Conservation (phyloP, 2,888 invertebrate genomes). For the Pachymerium ferrugineum region DNA sequence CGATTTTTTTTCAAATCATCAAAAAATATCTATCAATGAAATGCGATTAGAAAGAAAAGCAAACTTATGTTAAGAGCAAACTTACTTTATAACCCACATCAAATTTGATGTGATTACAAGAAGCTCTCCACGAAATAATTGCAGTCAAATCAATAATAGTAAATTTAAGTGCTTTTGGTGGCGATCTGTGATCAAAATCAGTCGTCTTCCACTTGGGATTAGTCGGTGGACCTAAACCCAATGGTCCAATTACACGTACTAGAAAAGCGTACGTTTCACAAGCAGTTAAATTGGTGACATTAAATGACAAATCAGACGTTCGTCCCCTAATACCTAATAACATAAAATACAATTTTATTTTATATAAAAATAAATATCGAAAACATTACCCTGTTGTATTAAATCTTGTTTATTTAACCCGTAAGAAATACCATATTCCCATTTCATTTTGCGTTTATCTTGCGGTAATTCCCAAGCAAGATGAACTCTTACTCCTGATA, state of each 20-base stretch:
- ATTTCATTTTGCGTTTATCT: constrained; percentile 54
- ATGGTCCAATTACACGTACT: constrained; percentile 60
- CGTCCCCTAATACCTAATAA: constrained; percentile 16
- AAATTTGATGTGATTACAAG: constrained; percentile 56
- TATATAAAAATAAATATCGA: background rate
- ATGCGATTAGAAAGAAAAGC: background rate
- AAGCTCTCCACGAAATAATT: constrained; percentile 64
- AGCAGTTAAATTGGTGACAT: constrained; percentile 60
- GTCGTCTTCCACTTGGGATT: constrained; percentile 55
- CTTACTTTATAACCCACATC: constrained; percentile 60
- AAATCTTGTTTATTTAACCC: constrained; percentile 57
- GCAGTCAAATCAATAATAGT: constrained; percentile 48
- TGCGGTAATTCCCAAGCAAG: constrained; percentile 63
- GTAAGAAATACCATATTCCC: constrained; percentile 68
- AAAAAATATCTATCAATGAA: background rate
- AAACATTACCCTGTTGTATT: constrained; percentile 53
- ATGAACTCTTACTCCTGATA: constrained; percentile 52
- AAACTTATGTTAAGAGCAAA: constrained; percentile 30
- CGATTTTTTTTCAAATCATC: background rate
- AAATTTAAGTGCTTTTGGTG: constrained; percentile 62
- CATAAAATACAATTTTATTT: background rate
- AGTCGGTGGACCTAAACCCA: constrained; percentile 62
- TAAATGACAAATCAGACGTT: constrained; percentile 55
- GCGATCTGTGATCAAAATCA: constrained; percentile 58
- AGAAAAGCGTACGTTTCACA: constrained; percentile 70